Evolutionary conservation across 2,113 vertebrate genomes (phyloP), one percentile per base, ranked within the genome.

Genomic region (Falcunculus frontatus): DNA sequence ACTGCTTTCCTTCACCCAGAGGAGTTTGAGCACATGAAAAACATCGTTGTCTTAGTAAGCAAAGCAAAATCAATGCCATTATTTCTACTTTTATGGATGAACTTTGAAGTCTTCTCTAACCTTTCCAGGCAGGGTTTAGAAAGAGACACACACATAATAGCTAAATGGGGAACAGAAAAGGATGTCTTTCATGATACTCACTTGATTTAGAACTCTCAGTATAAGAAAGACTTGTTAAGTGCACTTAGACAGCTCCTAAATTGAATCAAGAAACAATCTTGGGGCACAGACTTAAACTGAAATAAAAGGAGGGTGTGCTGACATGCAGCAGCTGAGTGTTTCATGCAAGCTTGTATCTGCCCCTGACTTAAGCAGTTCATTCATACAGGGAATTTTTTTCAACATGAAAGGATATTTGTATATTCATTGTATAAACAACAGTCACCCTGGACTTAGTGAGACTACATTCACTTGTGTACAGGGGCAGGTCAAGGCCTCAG

Each of bases 21-120:
- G 95, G 99, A 99, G 96, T 99, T 99, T 93, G 99, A 99, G 56
- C 99, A 99, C 75, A 99, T 99, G 99, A 99, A 98, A 95, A 99
- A 99, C 87, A 99, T 99, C 11, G 99, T 99, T 77, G 98, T 99
- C 96, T 97, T 98, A 97, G 99, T 99, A 98, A 99, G 99, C 41
- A 74, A 75, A 85, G 53, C 41, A 89, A 83, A 97, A 59, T 39
- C 53, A 59, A 8, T 82, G 27, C 27, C 46, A 6, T 26, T 79
- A 11, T 25, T 94, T 87, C 81, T 41, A 16, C 20, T 69, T 88
- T 72, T 76, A n/a, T 84, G n/a, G 49, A 49, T 70, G 50, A 79
- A 46, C 37, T 73, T 73, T 79, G 75, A 90, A 81, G 65, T 64
- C 17, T 92, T 79, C 76, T 86, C 29, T 92, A 27, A 76, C 20